phyloP scores from a whole-genome alignment of 1,140 invertebrate genomes.

The Caenorhabditis remanei region DNA sequence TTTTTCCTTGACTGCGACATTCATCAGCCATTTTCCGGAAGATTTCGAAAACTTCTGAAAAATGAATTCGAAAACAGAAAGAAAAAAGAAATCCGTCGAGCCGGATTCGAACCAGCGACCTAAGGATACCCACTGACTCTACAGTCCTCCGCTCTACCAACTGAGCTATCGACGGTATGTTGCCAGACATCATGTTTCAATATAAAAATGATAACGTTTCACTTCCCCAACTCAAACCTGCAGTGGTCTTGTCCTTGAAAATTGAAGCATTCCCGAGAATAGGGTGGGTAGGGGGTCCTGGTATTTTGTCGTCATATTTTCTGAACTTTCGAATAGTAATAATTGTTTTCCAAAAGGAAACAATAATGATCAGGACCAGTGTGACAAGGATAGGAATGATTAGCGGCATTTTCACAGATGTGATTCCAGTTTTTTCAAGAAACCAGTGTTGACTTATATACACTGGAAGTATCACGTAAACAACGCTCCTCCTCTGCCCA shows the following conservation, averaged over 20 bases:
- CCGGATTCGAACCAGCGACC: conserved; percentile 73
- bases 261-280: neutral
- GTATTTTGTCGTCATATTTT: conserved; percentile 22
- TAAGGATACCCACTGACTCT: conserved; percentile 67
- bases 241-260: neutral
- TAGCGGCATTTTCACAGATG: neutral
- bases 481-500: neutral
- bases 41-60: conserved; percentile 3
- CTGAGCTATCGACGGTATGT: conserved; percentile 66
- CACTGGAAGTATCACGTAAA: neutral
- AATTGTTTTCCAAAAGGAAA: conserved; percentile 3
- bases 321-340: neutral
- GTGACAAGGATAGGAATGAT: neutral
- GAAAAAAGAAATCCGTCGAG: conserved; percentile 62
- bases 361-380: neutral
- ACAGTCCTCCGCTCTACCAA: conserved; percentile 71
- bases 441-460: neutral
- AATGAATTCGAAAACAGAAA: neutral
- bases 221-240: neutral
- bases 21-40: conserved; percentile 21
- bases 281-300: neutral
- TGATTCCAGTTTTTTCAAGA: neutral
- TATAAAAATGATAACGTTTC: neutral
- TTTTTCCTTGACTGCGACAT: conserved; percentile 4
- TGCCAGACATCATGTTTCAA: neutral